These are phyloP conservation scores for Acrobeloides nanus DNA, from an alignment of 2,888 invertebrate species.

Conservation along the genomic window DNA sequence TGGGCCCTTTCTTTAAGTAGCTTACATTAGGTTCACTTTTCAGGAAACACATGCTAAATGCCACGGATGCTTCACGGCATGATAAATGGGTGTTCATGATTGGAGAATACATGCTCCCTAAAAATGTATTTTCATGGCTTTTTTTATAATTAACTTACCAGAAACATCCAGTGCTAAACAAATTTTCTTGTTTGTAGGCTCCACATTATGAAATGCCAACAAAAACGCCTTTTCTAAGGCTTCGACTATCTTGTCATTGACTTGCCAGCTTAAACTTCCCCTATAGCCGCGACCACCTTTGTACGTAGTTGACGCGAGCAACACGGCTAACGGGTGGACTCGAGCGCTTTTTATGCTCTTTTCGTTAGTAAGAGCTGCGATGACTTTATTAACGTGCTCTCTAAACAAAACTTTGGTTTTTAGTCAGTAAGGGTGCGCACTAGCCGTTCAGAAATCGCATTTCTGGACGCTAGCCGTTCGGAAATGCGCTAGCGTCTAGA, in stretches of 20 bases:
- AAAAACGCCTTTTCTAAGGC: too few species aligned
- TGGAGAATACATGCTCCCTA: conserved; percentile 31
- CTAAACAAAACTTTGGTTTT: too few species aligned
- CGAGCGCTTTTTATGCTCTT: conserved; percentile 44
- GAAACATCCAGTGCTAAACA: conserved; percentile 63
- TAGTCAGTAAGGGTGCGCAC: too few species aligned
- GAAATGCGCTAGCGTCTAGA: too few species aligned
- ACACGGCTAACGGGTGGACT: conserved; percentile 55
- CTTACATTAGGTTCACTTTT: too few species aligned
- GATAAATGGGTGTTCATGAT: conserved; percentile 31
- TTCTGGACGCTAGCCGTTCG: too few species aligned
- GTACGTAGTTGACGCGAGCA: conserved; percentile 51
- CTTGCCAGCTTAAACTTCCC: conserved; percentile 50
- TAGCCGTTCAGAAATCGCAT: too few species aligned
- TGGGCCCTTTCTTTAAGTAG: too few species aligned
- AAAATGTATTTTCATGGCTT: too few species aligned
- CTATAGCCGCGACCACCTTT: too few species aligned
- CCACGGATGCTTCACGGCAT: conserved; percentile 39
- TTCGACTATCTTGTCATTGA: conserved; percentile 27
- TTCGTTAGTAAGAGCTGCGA: conserved; percentile 39
- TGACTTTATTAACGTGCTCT: conserved; percentile 26
- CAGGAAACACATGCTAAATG: too few species aligned
- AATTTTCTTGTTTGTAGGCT: conserved; percentile 60
- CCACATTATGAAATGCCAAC: conserved; percentile 55
- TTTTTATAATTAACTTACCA: conserved; percentile 39